Conservation (phyloP, 35 echinoderm and acorn worm species). For the Ophioderma brevispina region DNA sequence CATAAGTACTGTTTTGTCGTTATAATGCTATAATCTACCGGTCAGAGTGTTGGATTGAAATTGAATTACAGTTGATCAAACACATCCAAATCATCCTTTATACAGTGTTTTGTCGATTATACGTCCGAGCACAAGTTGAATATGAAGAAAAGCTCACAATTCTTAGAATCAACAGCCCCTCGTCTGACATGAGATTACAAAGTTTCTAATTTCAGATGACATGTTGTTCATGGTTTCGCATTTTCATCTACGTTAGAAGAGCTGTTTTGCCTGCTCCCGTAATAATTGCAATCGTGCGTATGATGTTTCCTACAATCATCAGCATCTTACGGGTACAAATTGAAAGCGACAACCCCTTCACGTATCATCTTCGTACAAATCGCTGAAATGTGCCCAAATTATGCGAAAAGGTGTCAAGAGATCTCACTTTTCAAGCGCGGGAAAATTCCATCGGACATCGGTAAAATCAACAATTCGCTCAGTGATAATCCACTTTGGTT, state of each 20-base stretch:
- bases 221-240: not conserved
- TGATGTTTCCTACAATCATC: not conserved
- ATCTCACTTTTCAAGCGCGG: constrained; percentile 9
- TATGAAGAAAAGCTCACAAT: no score
- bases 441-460: constrained; percentile 3
- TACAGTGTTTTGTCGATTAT: no score
- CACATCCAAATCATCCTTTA: no score
- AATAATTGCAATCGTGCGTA: not conserved
- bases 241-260: not conserved
- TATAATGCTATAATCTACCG: no score
- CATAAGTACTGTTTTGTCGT: no score
- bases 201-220: not conserved
- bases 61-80: no score
- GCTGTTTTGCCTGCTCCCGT: not conserved
- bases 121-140: no score
- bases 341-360: constrained; percentile 6
- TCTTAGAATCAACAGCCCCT: no score
- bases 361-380: not conserved
- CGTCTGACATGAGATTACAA: not conserved
- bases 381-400: not conserved
- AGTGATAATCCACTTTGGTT: not conserved
- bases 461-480: not conserved
- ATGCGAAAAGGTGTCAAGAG: constrained; percentile 1
- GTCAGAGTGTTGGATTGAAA: no score
- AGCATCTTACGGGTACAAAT: not conserved